A percentile compares a stretch with the other conserved stretches of the same genome.
These are phyloP conservation scores for Tyrannus savana DNA, from an alignment of 2,113 vertebrate species.

Conservation along the genomic window DNA sequence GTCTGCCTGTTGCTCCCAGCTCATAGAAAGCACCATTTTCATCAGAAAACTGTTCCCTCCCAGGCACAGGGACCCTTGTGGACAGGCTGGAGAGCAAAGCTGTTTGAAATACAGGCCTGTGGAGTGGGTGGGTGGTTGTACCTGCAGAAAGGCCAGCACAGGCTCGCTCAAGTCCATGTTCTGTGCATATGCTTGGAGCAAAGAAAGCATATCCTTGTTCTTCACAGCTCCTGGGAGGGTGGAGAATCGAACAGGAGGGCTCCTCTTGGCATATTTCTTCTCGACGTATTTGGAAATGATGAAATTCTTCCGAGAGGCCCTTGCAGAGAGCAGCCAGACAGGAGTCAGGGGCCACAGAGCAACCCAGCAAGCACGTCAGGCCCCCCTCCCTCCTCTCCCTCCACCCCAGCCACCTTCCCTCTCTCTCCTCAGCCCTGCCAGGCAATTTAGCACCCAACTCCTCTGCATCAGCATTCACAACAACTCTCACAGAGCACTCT, in stretches of 20 bases:
- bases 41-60: neutral
- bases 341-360: neutral
- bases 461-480: neutral
- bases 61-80: neutral
- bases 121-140: neutral
- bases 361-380: neutral
- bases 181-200: conserved; percentile 74
- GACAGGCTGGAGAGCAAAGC: neutral
- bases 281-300: conserved; percentile 76
- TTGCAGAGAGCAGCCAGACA: neutral
- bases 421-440: neutral
- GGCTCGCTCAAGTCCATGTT: conserved; percentile 67
- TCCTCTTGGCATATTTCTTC: conserved; percentile 68
- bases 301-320: conserved; percentile 71
- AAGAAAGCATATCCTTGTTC: conserved; percentile 65
- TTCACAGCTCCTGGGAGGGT: conserved; percentile 60
- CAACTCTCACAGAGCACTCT: neutral
- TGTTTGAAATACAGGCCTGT: rapidly evolving
- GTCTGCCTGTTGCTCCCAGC: neutral
- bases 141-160: conserved; percentile 67
- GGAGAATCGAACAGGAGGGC: neutral
- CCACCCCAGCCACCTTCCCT: neutral
- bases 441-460: neutral
- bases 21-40: neutral
- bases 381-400: neutral